phyloP scores from a whole-genome alignment of 2,797 vertebrate genomes.

The Nasua narica region DNA sequence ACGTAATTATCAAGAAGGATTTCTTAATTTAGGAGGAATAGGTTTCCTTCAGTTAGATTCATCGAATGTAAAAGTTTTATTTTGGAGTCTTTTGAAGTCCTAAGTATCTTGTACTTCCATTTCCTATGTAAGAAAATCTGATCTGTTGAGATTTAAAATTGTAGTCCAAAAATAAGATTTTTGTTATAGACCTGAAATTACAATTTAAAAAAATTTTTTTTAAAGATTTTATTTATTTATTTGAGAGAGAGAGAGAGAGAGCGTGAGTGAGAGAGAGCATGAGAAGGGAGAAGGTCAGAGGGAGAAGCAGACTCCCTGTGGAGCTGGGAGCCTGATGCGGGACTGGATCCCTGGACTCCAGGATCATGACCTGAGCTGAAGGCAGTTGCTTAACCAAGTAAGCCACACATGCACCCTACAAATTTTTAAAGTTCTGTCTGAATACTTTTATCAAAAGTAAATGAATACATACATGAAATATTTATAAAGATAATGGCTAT shows the following conservation, averaged over 20 bases:
- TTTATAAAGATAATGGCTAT: not conserved
- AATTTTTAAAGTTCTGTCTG: not conserved
- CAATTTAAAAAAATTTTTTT: too few relatives aligned
- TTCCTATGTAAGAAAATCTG: not conserved
- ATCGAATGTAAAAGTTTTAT: not conserved
- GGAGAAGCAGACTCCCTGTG: too few relatives aligned
- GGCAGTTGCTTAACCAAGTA: too few relatives aligned
- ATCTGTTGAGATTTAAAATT: conserved; percentile 1
- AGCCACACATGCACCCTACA: not conserved
- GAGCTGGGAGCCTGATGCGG: too few relatives aligned
- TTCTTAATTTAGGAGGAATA: conserved; percentile 5
- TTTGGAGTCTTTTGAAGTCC: not conserved
- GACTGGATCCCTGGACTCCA: too few relatives aligned
- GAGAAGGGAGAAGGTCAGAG: too few relatives aligned
- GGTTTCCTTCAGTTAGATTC: not conserved
- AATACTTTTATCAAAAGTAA: not conserved
- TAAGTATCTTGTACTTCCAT: not conserved
- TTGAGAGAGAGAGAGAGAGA: too few relatives aligned
- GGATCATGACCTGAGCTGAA: too few relatives aligned
- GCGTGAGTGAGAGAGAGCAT: too few relatives aligned
- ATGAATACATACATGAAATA: not conserved
- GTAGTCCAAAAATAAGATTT: not conserved
- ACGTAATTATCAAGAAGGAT: not conserved
- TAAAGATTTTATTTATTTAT: too few relatives aligned
- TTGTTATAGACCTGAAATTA: not conserved